Percentiles rank a stretch among this genome's conserved stretches.
These are phyloP conservation scores for Umimayanthus chanpuru DNA, from an alignment of 92 coral and sea anemone species.

Conservation along the genomic window DNA sequence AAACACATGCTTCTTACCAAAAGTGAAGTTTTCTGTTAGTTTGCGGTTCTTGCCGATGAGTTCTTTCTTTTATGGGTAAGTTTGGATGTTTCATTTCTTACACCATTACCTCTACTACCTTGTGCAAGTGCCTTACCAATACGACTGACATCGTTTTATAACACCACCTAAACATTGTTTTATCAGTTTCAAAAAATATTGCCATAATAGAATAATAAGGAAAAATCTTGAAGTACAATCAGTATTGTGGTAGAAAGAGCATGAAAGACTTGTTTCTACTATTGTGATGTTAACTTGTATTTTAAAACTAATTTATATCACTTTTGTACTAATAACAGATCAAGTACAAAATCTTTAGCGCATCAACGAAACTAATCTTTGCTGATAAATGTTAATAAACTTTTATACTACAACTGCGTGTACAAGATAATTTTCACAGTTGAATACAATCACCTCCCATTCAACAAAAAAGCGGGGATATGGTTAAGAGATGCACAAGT, in stretches of 20 bases:
- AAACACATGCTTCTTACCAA: constrained; percentile 21
- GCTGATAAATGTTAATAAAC: constrained; percentile 6
- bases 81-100: background rate
- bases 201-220: background rate
- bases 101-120: background rate
- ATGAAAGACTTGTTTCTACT: background rate
- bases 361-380: background rate
- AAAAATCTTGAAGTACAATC: background rate
- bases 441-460: background rate
- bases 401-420: background rate
- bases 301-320: background rate
- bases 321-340: constrained; percentile 3
- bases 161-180: background rate
- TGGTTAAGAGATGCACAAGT: background rate
- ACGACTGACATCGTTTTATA: background rate
- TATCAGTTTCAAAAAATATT: no score
- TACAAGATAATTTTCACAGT: background rate
- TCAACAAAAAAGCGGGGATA: constrained; percentile 8
- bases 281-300: background rate
- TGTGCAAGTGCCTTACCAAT: background rate
- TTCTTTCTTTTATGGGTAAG: constrained; percentile 18
- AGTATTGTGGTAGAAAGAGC: no score
- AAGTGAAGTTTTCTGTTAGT: background rate
- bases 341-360: constrained; percentile 10
- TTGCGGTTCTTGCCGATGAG: background rate